These are phyloP conservation scores for Drosophila equinoxialis DNA, from an alignment of 1,140 invertebrate genomes.

Conservation along the genomic window DNA sequence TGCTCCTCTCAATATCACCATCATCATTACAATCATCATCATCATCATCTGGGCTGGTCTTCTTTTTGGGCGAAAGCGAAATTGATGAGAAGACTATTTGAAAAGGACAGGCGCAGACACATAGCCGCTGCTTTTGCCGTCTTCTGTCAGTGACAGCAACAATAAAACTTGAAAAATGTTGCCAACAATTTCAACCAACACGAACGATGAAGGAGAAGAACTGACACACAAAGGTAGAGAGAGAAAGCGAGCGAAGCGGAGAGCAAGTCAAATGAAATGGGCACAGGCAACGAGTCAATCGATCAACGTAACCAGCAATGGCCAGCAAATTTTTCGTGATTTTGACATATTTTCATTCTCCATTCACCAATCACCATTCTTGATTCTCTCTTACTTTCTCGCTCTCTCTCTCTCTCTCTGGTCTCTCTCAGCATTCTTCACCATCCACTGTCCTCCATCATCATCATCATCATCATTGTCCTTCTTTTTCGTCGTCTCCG, in stretches of 20 bases:
- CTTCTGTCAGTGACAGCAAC: slow-evolving; percentile 63
- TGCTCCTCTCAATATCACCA: neutral
- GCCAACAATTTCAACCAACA: slow-evolving; percentile 61
- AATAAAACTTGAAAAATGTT: slow-evolving; percentile 77
- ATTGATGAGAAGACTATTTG: slow-evolving; percentile 63
- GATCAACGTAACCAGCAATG: slow-evolving; percentile 54
- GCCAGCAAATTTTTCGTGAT: slow-evolving; percentile 45
- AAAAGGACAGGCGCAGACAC: slow-evolving; percentile 55
- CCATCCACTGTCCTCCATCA: slow-evolving; percentile 2
- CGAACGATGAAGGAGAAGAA: slow-evolving; percentile 2
- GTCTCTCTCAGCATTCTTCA: neutral
- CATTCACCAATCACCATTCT: slow-evolving; percentile 39
- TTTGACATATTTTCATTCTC: slow-evolving; percentile 60
- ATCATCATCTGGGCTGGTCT: slow-evolving; percentile 20
- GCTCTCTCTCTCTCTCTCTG: neutral
- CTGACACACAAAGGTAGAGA: neutral
- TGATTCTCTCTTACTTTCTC: neutral
- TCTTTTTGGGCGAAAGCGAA: slow-evolving; percentile 19
- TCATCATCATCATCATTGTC: neutral
- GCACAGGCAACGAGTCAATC: slow-evolving; percentile 65
- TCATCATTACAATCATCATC: slow-evolving; percentile 11
- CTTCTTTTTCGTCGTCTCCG: neutral
- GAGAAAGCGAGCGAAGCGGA: neutral
- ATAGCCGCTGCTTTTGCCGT: slow-evolving; percentile 31
- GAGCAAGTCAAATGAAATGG: slow-evolving; percentile 60